Evolutionary conservation across 2,888 invertebrate species (phyloP), one percentile per base, ranked within the genome.

Genomic region (Cotesia congregata): DNA sequence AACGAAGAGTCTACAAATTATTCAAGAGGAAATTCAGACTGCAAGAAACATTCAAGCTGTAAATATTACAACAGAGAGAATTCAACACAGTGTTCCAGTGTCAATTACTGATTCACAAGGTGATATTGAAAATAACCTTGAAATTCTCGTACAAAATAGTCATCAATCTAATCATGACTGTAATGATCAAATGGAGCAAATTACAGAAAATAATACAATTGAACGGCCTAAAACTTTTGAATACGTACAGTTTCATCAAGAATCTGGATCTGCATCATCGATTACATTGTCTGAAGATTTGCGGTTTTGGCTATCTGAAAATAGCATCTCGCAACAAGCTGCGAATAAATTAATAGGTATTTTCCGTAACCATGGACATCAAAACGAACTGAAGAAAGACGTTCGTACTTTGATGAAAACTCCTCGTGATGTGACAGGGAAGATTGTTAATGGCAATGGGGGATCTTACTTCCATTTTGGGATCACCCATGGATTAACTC

Each of bases 381-480:
- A 41, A 61, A 17, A 15, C 7, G 68, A 75, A 61, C 20, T 76
- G 15, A 64, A 40, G 4, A 60, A 41, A 62, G 73, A 73, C 72
- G 64, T 39, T n/a, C 40, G 72, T 5, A 69, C 72, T 39, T 12
- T 76, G 12, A 68, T 76, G 62, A 62, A n/a, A 12, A 76, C 73
- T 20, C 73, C 73, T 15, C 65, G 72, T 59, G n/a, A 71, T 59
- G 71, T 38, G 12, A 61, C 71, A 5, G 38, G n/a, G 2, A 61
- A 59, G 38, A 71, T 71, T 38, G 61, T 61, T 38, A 6, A 39
- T 39, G 71, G 61, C n/a, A 71, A 71, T 38, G 71, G 62, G 1
- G 71, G 71, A 20, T 59, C 71, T 7, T 76, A 73, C 41, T 68
- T 73, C 17, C 69, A 76, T 38, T 73, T 76, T 67, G 68, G 64